These are phyloP conservation scores for Brachionus rotundiformis DNA, from an alignment of 1,140 invertebrate species.

Conservation along the genomic window DNA sequence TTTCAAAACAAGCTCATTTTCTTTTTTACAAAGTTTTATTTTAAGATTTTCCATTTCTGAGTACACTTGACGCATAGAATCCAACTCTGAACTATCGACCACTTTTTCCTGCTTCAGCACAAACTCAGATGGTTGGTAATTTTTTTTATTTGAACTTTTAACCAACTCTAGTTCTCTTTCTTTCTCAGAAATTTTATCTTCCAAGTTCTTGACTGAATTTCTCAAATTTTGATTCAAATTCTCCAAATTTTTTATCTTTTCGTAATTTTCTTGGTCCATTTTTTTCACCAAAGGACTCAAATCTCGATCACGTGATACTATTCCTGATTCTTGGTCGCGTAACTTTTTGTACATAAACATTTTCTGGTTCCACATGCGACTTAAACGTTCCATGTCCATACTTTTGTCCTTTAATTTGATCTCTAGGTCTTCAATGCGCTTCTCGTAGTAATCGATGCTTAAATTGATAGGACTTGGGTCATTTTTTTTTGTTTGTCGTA, in stretches of 20 bases:
- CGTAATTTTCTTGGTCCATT: neutral
- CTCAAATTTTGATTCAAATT: neutral
- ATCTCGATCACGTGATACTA: neutral
- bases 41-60: neutral
- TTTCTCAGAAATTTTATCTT: neutral
- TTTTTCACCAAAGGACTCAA: constrained; percentile 3
- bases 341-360: constrained; percentile 7
- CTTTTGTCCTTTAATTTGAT: neutral
- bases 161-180: neutral
- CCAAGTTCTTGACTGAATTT: neutral
- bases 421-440: constrained; percentile 21
- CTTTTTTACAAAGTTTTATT: neutral
- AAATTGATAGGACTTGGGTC: neutral
- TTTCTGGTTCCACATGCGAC: constrained; percentile 31
- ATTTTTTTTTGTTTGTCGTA: neutral
- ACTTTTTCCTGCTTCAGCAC: neutral
- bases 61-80: neutral
- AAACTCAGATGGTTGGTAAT: neutral
- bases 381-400: neutral
- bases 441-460: constrained; percentile 32
- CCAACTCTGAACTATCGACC: neutral
- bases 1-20: neutral
- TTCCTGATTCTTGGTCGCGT: neutral
- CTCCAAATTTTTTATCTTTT: neutral
- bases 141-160: neutral